Evolutionary conservation across 2,888 invertebrate species (phyloP).

Genomic region (Conops quadrifasciatus): DNA sequence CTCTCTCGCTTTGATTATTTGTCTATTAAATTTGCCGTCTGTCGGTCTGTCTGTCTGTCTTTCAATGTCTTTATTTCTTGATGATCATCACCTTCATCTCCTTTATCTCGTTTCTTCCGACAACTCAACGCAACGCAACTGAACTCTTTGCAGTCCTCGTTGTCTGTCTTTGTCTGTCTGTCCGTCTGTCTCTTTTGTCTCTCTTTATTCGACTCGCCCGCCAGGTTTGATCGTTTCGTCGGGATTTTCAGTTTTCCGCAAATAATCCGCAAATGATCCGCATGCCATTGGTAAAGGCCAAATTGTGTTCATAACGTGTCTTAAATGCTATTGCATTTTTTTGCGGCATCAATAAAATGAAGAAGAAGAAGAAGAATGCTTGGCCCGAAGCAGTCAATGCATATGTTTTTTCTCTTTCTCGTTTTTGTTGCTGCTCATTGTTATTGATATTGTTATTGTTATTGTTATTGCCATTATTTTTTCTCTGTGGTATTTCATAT

Average conservation of each 20-base stretch:
- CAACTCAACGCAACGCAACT: neutral
- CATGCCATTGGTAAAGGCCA: conserved; percentile 36
- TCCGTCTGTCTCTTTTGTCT: neutral
- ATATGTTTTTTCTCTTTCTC: neutral
- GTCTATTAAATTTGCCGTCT: neutral
- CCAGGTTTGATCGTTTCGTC: too few species aligned
- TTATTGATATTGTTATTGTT: conserved; percentile 9
- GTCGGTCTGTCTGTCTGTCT: conserved; percentile 4
- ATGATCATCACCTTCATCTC: neutral
- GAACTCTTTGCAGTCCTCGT: neutral
- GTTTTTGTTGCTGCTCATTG: neutral
- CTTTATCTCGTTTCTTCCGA: neutral
- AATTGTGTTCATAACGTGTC: conserved; percentile 32
- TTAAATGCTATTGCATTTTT: conserved; percentile 28
- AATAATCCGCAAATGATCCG: conserved; percentile 22
- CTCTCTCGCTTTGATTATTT: neutral
- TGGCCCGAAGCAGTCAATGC: conserved; percentile 20
- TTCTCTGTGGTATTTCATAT: neutral
- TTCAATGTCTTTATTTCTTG: neutral
- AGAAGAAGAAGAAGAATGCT: neutral
- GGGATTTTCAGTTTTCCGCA: neutral
- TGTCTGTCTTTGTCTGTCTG: neutral
- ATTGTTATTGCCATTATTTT: neutral
- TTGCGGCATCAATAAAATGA: conserved; percentile 26
- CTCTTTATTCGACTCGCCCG: too few species aligned